Evolutionary conservation across 1,140 invertebrate species (phyloP).

Genomic region (Vanessa atalanta): DNA sequence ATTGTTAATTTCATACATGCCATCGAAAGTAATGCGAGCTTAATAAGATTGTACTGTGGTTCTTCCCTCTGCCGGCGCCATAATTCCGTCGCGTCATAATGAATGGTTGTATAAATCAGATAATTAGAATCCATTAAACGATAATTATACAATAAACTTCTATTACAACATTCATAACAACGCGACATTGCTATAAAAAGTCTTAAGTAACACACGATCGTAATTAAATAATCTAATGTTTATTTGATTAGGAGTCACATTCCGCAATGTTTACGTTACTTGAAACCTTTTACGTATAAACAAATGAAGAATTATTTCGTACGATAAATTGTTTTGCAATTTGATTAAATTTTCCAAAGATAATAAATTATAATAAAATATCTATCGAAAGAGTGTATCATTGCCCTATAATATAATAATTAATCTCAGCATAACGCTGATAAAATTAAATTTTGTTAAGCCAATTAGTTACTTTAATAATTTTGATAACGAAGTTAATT

Average conservation of each 20-base stretch:
- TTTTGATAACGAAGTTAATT: too few relatives aligned
- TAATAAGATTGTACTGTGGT: neutral
- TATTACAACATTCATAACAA: conserved; percentile 3
- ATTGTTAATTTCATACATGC: neutral
- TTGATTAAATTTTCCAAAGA: too few relatives aligned
- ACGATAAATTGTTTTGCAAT: too few relatives aligned
- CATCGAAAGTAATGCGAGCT: neutral
- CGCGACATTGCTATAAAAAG: conserved; percentile 1
- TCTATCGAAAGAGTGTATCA: too few relatives aligned
- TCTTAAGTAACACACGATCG: neutral
- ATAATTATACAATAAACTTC: conserved; percentile 2
- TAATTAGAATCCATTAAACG: conserved; percentile 1
- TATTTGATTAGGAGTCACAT: conserved; percentile 17
- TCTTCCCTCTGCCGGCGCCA: neutral
- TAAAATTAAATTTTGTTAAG: too few relatives aligned
- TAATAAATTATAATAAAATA: too few relatives aligned
- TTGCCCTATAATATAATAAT: too few relatives aligned
- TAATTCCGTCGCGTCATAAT: conserved; percentile 4
- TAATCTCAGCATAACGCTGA: too few relatives aligned
- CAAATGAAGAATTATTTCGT: neutral
- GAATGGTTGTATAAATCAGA: neutral
- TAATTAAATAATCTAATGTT: conserved; percentile 20
- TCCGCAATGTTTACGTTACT: conserved; percentile 12
- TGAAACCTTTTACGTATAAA: neutral
- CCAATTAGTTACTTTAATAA: too few relatives aligned